Evolutionary conservation across 2,797 vertebrate species (phyloP), one percentile per base, ranked within the genome.

Genomic region (Eurystomus glaucurus): DNA sequence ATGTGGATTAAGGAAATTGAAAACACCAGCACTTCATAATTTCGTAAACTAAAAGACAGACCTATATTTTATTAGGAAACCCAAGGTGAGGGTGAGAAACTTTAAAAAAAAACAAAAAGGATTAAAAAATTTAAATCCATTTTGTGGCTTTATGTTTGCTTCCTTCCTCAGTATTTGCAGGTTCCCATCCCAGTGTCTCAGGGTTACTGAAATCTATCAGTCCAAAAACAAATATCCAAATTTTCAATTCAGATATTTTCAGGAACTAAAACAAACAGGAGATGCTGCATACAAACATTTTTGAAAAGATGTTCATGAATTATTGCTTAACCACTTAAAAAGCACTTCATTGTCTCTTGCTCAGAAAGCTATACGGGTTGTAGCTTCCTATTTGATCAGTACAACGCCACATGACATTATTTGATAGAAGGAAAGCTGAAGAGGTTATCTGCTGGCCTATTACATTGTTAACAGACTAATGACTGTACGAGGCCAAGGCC

Each of bases 241-340:
- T 94, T 54, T 88, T 86, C 26, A 77, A 85, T 68, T 68, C 1
- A 80, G 41, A 4, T 35, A 28, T 83, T 91, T 93, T 89, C 86
- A 95, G 84, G 79, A 96, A 91, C 48, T 72, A 71, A 90, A 91
- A 76, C 65, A 60, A 87, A 83, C 68, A 88, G 78, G 93, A 97
- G 96, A 94, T 48, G 20, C n/a, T 88, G 13, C 46, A 43, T 45
- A 70, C 21, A 90, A 3, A 21, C 8, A 68, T 78, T 11, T 62
- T 9, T 37, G 28, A 88, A 85, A 83, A 88, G 5, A 60, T 7
- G 22, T 31, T 64, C 71, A 81, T 39, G 72, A 93, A 92, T 64
- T 74, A 86, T 37, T 88, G 69, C 77, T 76, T 90, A 60, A 81
- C 31, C 43, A 89, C 70, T 90, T 85, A 46, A 85, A 57, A 66